phyloP scores from a whole-genome alignment of 2,888 invertebrate species.

The Linyphia triangularis region DNA sequence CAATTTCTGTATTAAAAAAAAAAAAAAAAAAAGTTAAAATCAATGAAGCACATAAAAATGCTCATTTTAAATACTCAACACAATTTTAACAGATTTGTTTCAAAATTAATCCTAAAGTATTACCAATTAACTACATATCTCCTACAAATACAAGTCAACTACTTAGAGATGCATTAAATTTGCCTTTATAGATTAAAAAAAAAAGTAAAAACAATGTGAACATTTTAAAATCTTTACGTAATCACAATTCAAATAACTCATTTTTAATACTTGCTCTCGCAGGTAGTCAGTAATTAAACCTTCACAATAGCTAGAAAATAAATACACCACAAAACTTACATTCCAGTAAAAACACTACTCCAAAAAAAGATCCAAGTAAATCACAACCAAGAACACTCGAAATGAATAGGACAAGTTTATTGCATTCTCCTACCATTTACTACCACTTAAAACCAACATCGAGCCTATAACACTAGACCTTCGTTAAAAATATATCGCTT shows the following conservation, averaged over 20 bases:
- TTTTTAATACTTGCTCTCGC: neutral
- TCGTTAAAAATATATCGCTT: conserved; percentile 61
- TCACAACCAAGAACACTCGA: neutral
- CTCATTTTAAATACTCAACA: too few species aligned
- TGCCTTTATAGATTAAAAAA: too few species aligned
- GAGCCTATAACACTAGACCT: conserved; percentile 44
- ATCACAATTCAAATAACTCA: neutral
- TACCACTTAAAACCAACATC: conserved; percentile 36
- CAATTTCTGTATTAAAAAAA: too few species aligned
- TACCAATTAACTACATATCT: too few species aligned
- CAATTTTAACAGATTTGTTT: too few species aligned
- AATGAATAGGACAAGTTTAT: conserved; percentile 52
- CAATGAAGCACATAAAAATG: too few species aligned
- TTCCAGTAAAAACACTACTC: neutral
- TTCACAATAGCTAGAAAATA: neutral
- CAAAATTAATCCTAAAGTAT: too few species aligned
- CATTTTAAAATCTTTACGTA: too few species aligned
- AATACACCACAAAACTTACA: neutral
- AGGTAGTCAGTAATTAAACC: neutral
- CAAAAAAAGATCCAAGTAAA: neutral
- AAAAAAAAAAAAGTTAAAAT: too few species aligned
- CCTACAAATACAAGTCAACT: too few species aligned
- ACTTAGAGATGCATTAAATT: too few species aligned
- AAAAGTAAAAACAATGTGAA: too few species aligned
- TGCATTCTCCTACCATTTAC: conserved; percentile 26